These are phyloP conservation scores for Suillia variegata DNA, from an alignment of 2,888 invertebrate genomes.

Conservation along the genomic window DNA sequence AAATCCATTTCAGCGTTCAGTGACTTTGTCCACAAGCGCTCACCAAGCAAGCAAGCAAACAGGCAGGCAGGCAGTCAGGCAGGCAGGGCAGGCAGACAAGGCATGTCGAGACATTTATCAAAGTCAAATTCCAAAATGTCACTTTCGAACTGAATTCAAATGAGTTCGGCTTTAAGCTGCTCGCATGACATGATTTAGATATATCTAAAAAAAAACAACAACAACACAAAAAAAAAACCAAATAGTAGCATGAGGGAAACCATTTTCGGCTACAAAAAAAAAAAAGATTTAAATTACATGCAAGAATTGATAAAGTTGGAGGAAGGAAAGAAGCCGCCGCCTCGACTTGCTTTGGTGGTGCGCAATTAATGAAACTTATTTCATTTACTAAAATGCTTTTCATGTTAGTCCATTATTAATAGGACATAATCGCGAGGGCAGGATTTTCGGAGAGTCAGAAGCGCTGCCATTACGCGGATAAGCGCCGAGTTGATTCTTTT, in stretches of 20 bases:
- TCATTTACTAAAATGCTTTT: conserved; percentile 10
- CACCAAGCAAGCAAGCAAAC: conserved; percentile 3
- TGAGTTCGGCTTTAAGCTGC: too few species aligned
- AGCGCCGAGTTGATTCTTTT: too few species aligned
- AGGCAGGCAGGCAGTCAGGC: too few species aligned
- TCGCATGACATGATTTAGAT: too few species aligned
- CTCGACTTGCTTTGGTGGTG: too few species aligned
- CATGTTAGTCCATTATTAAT: background rate
- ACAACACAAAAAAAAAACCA: too few species aligned
- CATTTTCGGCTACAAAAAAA: background rate
- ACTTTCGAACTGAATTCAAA: conserved; percentile 52
- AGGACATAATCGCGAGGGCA: background rate
- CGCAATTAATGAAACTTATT: background rate
- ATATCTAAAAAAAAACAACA: too few species aligned
- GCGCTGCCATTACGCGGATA: too few species aligned
- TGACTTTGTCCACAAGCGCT: conserved; percentile 30
- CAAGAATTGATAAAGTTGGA: background rate
- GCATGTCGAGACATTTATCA: conserved; percentile 35
- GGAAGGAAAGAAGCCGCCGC: too few species aligned
- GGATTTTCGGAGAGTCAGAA: too few species aligned
- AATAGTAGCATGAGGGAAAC: background rate
- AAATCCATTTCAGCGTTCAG: conserved; percentile 48
- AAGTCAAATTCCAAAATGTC: conserved; percentile 39
- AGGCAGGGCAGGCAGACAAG: background rate
- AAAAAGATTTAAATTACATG: background rate